Percentiles rank a stretch among this genome's conserved stretches.
Conservation (phyloP, 2,888 invertebrate genomes). For the Ornithoptera alexandrae region DNA sequence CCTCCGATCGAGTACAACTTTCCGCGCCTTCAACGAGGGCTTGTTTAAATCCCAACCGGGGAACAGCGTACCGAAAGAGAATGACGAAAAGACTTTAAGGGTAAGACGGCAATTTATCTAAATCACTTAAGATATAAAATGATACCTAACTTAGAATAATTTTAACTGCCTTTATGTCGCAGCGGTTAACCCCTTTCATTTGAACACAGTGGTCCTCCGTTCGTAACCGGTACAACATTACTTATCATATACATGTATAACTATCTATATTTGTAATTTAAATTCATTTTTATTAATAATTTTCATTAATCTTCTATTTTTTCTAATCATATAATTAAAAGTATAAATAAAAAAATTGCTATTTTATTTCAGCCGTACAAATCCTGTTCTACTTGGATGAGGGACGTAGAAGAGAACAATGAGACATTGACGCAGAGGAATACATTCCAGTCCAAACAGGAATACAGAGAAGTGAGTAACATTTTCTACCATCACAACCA, state of each 20-base stretch:
- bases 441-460: conserved; percentile 69
- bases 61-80: conserved; percentile 53
- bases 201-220: no score
- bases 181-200: no score
- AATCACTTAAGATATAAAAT: no score
- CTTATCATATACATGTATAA: no score
- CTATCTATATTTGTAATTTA: no score
- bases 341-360: background rate
- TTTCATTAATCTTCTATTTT: no score
- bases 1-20: conserved; percentile 80
- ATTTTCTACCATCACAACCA: background rate
- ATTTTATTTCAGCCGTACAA: conserved; percentile 78
- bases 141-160: no score
- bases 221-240: no score
- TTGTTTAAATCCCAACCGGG: conserved; percentile 80
- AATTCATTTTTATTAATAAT: no score
- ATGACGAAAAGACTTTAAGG: conserved; percentile 67
- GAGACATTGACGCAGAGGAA: conserved; percentile 56
- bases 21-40: conserved; percentile 83
- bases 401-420: conserved; percentile 69
- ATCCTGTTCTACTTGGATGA: conserved; percentile 81
- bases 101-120: conserved; percentile 40
- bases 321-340: background rate
- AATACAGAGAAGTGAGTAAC: conserved; percentile 57
- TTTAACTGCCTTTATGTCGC: no score